phyloP scores from a whole-genome alignment of 1,140 invertebrate genomes.

The Hypsibius dujardini region DNA sequence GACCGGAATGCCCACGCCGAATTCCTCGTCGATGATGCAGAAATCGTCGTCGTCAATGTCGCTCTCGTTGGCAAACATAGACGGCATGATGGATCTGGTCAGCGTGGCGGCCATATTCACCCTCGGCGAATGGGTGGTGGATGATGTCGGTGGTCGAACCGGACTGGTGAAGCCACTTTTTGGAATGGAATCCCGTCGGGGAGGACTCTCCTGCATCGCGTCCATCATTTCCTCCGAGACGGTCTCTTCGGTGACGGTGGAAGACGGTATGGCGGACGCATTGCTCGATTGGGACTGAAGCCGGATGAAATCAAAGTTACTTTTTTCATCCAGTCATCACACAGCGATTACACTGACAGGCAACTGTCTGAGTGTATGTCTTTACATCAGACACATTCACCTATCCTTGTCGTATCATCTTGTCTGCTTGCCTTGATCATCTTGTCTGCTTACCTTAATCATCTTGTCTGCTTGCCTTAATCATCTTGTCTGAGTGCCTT shows the following conservation, averaged over 20 bases:
- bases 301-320: too few relatives aligned
- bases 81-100: background rate
- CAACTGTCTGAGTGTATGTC: too few relatives aligned
- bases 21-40: slow-evolving; percentile 59
- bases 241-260: background rate
- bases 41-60: slow-evolving; percentile 52
- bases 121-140: slow-evolving; percentile 14
- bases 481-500: too few relatives aligned
- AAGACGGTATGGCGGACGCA: too few relatives aligned
- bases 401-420: too few relatives aligned
- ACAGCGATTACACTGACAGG: too few relatives aligned
- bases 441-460: too few relatives aligned
- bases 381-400: too few relatives aligned
- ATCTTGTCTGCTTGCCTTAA: too few relatives aligned
- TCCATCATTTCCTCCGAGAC: slow-evolving; percentile 13
- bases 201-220: background rate
- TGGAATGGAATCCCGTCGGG: background rate
- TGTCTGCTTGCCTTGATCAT: too few relatives aligned
- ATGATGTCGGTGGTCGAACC: background rate
- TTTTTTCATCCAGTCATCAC: too few relatives aligned
- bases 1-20: slow-evolving; percentile 47
- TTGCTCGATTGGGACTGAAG: too few relatives aligned
- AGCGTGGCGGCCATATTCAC: slow-evolving; percentile 15
- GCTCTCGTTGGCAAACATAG: background rate
- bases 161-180: background rate